Base-by-base conservation (phyloP, 2,888 invertebrate genomes). In the Latheticus oryzae region DNA sequence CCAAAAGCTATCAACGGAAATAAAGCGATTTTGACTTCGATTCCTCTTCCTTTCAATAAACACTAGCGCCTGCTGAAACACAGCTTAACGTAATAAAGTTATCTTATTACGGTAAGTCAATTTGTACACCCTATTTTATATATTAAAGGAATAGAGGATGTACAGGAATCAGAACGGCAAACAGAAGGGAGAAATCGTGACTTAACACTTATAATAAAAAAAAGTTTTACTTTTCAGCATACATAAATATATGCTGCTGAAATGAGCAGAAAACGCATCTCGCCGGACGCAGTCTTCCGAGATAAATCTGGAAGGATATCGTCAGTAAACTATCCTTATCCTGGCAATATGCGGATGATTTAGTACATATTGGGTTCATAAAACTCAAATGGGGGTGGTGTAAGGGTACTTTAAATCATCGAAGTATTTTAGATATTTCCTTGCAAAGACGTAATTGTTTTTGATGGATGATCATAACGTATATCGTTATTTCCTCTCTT, bases 71-170 rank as follows among this genome's bases (percentile, higher is more conserved):
- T n/a, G n/a, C 28, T 43, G 24, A 11, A 26, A 15, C 17, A 33
- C 28, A 45, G 32, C 35, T 24, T 37, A 21, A 13, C 13, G 28
- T 40, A 68, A 70, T 70, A 65, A 64, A 69, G 66, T 72, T 72
- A 70, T 71, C 71, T 70, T 66, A 68, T 70, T 63, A 68, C 64
- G 63, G 62, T 70, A 67, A 63, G 69, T 71, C 70, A 71, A 71
- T 73, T 70, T 70, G 69, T 64, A 59, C 69, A 67, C 66, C 67
- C 67, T 61, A n/a, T 8, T 35, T 13, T 35, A 19, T 3, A 17
- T 35, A 35, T 35, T 17, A 2, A n/a, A 55, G 11, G 15, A 19
- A 11, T 4, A 16, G 15, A 11, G 28, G 13, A 5, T 13, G 30
- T 7, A 7, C 15, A n/a, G 28, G 15, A 11, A 47, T 32, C 12